A percentile compares a stretch with the other conserved stretches of the same genome.
phyloP scores from a whole-genome alignment of 1,140 invertebrate species.

The Thaumatotibia leucotreta region DNA sequence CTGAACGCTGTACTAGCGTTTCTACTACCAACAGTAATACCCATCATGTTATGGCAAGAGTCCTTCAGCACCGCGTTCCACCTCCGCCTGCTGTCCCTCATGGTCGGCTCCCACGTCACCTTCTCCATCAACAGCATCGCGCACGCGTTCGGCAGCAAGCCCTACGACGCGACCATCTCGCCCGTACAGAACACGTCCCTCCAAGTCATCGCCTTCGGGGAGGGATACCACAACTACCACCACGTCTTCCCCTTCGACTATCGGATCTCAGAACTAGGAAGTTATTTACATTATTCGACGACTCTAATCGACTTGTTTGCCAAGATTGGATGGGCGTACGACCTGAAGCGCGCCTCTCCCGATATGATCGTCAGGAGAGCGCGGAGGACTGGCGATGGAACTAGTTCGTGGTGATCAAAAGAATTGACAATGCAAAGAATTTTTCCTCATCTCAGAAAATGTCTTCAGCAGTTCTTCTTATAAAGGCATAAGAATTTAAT shows the following conservation, averaged over 20 bases:
- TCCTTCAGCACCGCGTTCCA: slow-evolving; percentile 85
- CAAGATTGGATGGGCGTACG: slow-evolving; percentile 84
- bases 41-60: slow-evolving; percentile 89
- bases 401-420: not conserved
- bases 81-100: slow-evolving; percentile 89
- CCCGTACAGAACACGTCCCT: slow-evolving; percentile 82
- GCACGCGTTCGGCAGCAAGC: slow-evolving; percentile 90
- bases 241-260: slow-evolving; percentile 91
- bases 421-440: no score
- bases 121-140: slow-evolving; percentile 96
- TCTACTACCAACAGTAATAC: slow-evolving; percentile 86
- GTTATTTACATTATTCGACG: slow-evolving; percentile 76
- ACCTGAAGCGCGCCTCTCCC: slow-evolving; percentile 78
- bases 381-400: slow-evolving; percentile 43
- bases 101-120: slow-evolving; percentile 88
- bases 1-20: slow-evolving; percentile 87
- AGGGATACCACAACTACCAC: slow-evolving; percentile 93
- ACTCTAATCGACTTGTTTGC: slow-evolving; percentile 81
- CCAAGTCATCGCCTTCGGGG: slow-evolving; percentile 81
- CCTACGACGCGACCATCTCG: slow-evolving; percentile 90
- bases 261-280: slow-evolving; percentile 79
- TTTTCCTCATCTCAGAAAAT: no score
- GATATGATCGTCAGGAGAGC: slow-evolving; percentile 70
- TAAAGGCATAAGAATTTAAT: no score
- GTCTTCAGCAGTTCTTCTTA: no score